Evolutionary conservation across 2,888 invertebrate genomes (phyloP).

Genomic region (Andrena fulva): DNA sequence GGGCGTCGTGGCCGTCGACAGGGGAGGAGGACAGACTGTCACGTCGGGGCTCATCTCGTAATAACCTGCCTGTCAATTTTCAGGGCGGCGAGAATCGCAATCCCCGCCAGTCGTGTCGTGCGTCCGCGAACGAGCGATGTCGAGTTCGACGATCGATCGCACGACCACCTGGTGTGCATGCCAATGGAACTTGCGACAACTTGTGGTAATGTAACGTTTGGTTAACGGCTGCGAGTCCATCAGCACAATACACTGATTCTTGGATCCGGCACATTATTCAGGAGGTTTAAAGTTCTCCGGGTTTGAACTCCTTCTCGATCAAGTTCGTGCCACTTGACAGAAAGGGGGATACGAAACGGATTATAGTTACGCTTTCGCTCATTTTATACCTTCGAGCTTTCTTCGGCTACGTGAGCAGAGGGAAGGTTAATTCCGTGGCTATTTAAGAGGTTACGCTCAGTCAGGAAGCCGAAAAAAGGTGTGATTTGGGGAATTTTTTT

Average conservation of each 20-base stretch:
- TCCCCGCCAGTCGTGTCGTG: slow-evolving; percentile 30
- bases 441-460: too few species aligned
- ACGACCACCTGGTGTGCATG: slow-evolving; percentile 40
- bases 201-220: slow-evolving; percentile 22
- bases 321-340: neutral
- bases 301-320: neutral
- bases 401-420: neutral
- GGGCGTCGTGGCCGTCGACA: slow-evolving; percentile 11
- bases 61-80: slow-evolving; percentile 74
- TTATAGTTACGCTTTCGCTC: neutral
- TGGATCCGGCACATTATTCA: neutral
- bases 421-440: neutral
- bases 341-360: neutral
- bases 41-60: slow-evolving; percentile 74
- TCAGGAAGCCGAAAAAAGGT: too few species aligned
- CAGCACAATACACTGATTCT: neutral
- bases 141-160: slow-evolving; percentile 50
- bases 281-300: neutral
- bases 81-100: slow-evolving; percentile 64
- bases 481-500: too few species aligned
- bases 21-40: slow-evolving; percentile 54
- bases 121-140: slow-evolving; percentile 41
- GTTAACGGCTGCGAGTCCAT: neutral
- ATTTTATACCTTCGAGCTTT: neutral
- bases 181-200: slow-evolving; percentile 46